Percentiles rank a stretch among this genome's conserved stretches.
Conservation (phyloP, 2,797 vertebrate genomes). For the Holocentrus rufus region DNA sequence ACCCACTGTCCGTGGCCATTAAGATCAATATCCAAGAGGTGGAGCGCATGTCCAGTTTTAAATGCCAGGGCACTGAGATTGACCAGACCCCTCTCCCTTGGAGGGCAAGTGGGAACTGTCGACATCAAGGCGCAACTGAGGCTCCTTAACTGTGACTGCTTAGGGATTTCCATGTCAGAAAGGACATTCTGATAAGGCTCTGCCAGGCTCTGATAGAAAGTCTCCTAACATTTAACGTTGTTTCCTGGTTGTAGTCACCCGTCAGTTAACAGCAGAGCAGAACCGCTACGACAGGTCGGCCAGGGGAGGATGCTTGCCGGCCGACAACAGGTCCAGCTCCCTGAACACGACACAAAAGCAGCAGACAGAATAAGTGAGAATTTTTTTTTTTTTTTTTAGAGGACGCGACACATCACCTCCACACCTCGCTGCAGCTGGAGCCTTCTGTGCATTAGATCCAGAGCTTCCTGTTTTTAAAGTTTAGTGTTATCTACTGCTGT, state of each 20-base stretch:
- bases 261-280: conserved; percentile 42
- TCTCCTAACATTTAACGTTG: conserved; percentile 49
- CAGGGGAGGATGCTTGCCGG: conserved; percentile 18
- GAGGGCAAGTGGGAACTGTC: conserved; percentile 19
- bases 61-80: conserved; percentile 54
- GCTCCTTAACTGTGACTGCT: conserved; percentile 39
- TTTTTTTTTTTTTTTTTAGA: conserved; percentile 15
- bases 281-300: conserved; percentile 41
- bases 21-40: conserved; percentile 59
- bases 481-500: conserved; percentile 1
- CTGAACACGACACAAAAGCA: conserved; percentile 10
- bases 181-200: conserved; percentile 60
- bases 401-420: conserved; percentile 37
- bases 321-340: conserved; percentile 43
- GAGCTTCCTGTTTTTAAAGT: conserved; percentile 28
- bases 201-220: conserved; percentile 56
- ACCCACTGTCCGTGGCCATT: conserved; percentile 54
- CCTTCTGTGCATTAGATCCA: conserved; percentile 29
- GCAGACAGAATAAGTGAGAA: conserved; percentile 5
- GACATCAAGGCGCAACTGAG: conserved; percentile 37
- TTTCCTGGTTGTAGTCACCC: conserved; percentile 45
- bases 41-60: conserved; percentile 63
- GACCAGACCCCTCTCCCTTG: conserved; percentile 39
- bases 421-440: conserved; percentile 39
- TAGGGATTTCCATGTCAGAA: conserved; percentile 57